Evolutionary conservation across 2,797 vertebrate genomes (phyloP), one percentile per base, ranked within the genome.

Genomic region (Scolopax rusticola): DNA sequence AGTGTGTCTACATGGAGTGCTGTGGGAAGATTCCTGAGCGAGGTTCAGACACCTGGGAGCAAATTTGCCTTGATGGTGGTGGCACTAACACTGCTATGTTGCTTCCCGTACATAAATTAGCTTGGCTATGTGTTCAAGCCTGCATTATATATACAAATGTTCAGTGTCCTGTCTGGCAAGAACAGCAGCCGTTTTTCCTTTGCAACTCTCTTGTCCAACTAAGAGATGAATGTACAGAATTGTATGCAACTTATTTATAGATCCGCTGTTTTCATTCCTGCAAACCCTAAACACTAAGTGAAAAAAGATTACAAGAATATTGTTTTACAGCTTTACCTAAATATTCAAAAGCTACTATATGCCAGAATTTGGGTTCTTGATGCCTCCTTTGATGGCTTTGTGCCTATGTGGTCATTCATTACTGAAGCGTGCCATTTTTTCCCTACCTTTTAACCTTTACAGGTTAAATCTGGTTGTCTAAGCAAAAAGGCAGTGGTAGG

Each of bases 1-100:
- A 36, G 56, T 7, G 2, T 17, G 51, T 19, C 50, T 60, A 2
- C 0, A 0, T 43, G 56, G 30, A 79, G 40, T 0, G 1, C n/a
- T 80, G 41, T 11, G 25, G 21, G 74, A 32, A 73, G 56, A 32
- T 38, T 50, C 56, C 47, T 41, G 25, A 82, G 45, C 0, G 0
- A 64, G 56, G 18, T 68, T 90, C 85, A 78, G 80, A 57, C 64
- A 85, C 38, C 70, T 43, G 56, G 48, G 48, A 92, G 32, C 24
- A 83, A 80, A 87, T 83, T 92, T 64, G 57, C 75, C 64, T 87
- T 74, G 88, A 64, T 90, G 63, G 45, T 83, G 54, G 63, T 0
- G 6, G n/a, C 56, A 47, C 28, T 67, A 70, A 53, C 5, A 5
- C 48, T 27, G 15, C 33, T 60, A 4, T 15, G 10, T 47, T 89